Conservation (phyloP, 2,113 vertebrate genomes). For the Chionis minor region DNA sequence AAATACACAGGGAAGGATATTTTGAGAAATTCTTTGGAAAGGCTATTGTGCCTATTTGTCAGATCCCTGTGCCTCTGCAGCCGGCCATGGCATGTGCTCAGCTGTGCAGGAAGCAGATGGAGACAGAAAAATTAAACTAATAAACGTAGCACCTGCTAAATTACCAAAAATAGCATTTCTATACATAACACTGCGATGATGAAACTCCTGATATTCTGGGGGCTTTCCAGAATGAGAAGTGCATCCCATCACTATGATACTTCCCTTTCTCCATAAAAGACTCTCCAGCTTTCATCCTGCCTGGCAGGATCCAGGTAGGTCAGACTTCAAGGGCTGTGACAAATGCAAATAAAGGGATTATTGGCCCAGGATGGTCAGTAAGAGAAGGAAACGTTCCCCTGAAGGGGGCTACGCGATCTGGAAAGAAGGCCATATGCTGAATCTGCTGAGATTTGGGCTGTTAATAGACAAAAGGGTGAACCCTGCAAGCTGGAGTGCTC, state of each 20-base stretch:
- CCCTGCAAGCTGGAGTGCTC: not conserved
- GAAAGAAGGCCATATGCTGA: not conserved
- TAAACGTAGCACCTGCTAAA: slow-evolving; percentile 28
- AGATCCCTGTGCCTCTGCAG: not conserved
- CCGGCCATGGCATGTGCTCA: not conserved
- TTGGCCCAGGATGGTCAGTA: not conserved
- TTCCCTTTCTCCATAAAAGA: not conserved
- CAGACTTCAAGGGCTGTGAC: not conserved
- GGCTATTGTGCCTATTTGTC: not conserved
- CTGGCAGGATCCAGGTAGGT: not conserved
- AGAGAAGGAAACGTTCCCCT: not conserved
- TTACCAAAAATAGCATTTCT: slow-evolving; percentile 5
- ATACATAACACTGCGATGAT: not conserved
- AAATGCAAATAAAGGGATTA: not conserved
- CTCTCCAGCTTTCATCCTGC: not conserved
- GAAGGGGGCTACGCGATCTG: accelerated
- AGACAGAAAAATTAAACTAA: slow-evolving; percentile 5
- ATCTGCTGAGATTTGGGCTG: not conserved
- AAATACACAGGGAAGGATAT: not conserved
- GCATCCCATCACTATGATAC: accelerated
- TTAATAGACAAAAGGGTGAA: not conserved
- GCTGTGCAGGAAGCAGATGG: slow-evolving; percentile 51
- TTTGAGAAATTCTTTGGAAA: slow-evolving; percentile 14
- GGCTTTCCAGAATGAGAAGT: not conserved
- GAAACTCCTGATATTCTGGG: not conserved